Percentiles rank a stretch among this genome's conserved stretches.
phyloP scores from a whole-genome alignment of 2,888 invertebrate species.

The Parascotia fuliginaria region DNA sequence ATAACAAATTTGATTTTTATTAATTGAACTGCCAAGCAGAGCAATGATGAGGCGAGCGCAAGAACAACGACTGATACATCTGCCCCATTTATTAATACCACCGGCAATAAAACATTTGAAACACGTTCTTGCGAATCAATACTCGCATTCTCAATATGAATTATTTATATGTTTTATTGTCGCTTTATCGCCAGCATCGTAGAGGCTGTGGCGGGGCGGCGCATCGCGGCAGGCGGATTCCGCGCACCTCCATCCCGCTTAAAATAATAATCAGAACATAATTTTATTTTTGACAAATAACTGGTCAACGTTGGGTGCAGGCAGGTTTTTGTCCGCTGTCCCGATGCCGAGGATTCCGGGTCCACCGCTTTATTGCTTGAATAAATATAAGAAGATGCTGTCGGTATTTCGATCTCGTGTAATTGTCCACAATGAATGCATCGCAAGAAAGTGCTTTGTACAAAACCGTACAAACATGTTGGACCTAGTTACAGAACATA shows the following conservation, averaged over 20 bases:
- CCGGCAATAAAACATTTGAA: conserved; percentile 81
- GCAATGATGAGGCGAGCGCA: conserved; percentile 58
- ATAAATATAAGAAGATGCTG: conserved; percentile 60
- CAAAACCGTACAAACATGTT: conserved; percentile 19
- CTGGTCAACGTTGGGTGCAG: conserved; percentile 63
- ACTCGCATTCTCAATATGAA: conserved; percentile 74
- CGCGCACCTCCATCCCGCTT: conserved; percentile 57
- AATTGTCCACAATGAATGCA: conserved; percentile 54
- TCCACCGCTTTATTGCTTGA: conserved; percentile 51
- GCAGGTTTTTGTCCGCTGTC: conserved; percentile 63
- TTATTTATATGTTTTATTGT: conserved; percentile 85
- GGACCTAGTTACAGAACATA: conserved; percentile 16
- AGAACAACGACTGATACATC: conserved; percentile 70
- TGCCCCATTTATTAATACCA: conserved; percentile 81
- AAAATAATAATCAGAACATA: conserved; percentile 82
- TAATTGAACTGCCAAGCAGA: conserved; percentile 71
- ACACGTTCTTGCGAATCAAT: conserved; percentile 85
- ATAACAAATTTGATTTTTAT: conserved; percentile 73
- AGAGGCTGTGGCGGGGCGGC: conserved; percentile 53
- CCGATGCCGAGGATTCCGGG: conserved; percentile 54
- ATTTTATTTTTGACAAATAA: conserved; percentile 85
- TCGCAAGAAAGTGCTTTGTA: conserved; percentile 47
- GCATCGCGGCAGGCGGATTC: conserved; percentile 40
- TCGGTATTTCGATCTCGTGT: conserved; percentile 60
- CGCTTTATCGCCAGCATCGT: conserved; percentile 79